phyloP scores from a whole-genome alignment of 1,140 invertebrate species.

The Lasioglossum albipes region DNA sequence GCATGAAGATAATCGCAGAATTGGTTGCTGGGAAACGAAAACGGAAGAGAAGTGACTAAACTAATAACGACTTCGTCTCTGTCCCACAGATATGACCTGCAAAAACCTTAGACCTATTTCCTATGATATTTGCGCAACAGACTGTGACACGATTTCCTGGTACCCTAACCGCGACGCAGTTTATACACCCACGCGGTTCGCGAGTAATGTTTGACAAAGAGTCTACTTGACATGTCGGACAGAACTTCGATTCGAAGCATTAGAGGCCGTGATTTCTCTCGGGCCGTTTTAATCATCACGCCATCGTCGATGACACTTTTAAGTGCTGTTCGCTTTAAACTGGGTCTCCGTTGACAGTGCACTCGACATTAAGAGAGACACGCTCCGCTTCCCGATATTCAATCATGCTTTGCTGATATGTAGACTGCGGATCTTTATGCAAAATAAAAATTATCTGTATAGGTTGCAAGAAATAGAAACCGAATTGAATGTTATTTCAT shows the following conservation, averaged over 20 bases:
- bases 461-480: too few species aligned
- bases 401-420: not conserved
- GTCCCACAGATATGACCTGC: not conserved
- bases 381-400: not conserved
- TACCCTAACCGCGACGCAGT: not conserved
- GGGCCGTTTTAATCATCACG: conserved; percentile 23
- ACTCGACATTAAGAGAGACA: conserved; percentile 10
- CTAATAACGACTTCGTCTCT: too few species aligned
- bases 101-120: conserved; percentile 31
- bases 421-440: too few species aligned
- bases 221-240: not conserved
- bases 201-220: conserved; percentile 29
- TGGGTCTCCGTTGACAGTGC: not conserved
- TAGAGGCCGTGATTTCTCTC: not conserved
- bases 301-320: conserved; percentile 21
- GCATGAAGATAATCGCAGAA: too few species aligned
- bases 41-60: too few species aligned
- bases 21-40: too few species aligned
- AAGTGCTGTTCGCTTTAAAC: not conserved
- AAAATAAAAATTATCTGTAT: too few species aligned
- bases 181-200: conserved; percentile 7
- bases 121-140: conserved; percentile 5
- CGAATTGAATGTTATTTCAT: too few species aligned
- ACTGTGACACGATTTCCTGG: conserved; percentile 26
- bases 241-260: not conserved